Base-by-base conservation (phyloP, 2,797 vertebrate genomes). In the Taeniopygia guttata region DNA sequence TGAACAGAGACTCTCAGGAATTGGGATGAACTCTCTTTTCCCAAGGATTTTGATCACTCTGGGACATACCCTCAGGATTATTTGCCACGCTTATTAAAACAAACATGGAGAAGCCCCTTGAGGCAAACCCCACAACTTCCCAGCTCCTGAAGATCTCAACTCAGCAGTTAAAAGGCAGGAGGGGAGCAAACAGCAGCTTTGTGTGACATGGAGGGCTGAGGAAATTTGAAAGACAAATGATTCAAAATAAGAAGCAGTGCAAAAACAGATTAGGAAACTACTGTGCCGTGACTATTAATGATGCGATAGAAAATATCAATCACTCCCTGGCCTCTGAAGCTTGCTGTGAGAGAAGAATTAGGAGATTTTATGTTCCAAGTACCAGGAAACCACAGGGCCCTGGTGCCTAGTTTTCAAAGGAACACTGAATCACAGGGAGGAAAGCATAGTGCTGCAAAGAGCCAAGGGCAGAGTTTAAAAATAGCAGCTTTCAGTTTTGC, bases 381-480 rank as follows among this genome's bases (percentile, higher is more conserved):
- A 84, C 70, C 68, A 93, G 94, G 95, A 93, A 96, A 87, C 95
- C 95, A 2, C 93, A 69, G 92, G 72, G 87, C 90, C 81, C 80
- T 48, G 67, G 84, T 80, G 86, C 91, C 84, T 81, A 67, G 85
- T 89, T 92, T 96, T 97, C 95, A 93, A 94, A 94, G 95, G 96
- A 89, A 63, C 92, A 96, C 85, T 95, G 84, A 94, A 80, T 89
- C 76, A 27, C 86, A 68, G 45, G 40, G 91, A 94, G 74, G 36
- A 56, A 73, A 84, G 95, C 87, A 77, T 52, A 83, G 62, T 20
- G 52, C 87, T 67, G 87, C 83, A 69, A 63, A 87, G 62, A 87
- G 85, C 86, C 89, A 93, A 76, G 84, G 91, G 69, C 49, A 80
- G 64, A 74, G 56, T 93, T 94, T 95, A 72, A 97, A 95, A 84